A percentile compares a stretch with the other conserved stretches of the same genome.
Evolutionary conservation across 35 echinoderm and acorn worm species (phyloP).

Genomic region (Strongylocentrotus purpuratus): DNA sequence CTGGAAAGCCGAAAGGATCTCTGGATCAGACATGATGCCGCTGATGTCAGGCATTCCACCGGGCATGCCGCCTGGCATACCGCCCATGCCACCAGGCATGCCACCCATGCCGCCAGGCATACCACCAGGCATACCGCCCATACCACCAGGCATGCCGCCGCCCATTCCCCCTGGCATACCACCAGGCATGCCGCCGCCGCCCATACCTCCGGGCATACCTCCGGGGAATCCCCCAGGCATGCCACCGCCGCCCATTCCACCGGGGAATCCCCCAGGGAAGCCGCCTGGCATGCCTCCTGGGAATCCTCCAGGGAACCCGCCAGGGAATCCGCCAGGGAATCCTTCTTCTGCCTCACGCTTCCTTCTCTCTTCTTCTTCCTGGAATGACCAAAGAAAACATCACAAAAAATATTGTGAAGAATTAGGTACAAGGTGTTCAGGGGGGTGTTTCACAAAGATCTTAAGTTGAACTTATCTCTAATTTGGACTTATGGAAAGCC

Average conservation of each 20-base stretch:
- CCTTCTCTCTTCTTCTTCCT: constrained; percentile 77
- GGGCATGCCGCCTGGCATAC: constrained; percentile 55
- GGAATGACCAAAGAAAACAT: not conserved
- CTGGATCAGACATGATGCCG: constrained; percentile 90
- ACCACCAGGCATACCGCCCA: constrained; percentile 71
- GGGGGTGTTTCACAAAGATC: too few relatives aligned
- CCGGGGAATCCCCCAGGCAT: constrained; percentile 55
- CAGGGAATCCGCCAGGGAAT: constrained; percentile 74
- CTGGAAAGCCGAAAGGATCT: constrained; percentile 93
- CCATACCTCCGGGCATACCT: too few relatives aligned
- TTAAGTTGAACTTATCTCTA: too few relatives aligned
- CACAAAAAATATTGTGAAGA: not conserved
- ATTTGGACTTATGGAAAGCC: too few relatives aligned
- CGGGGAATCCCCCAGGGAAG: constrained; percentile 60
- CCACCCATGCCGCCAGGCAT: constrained; percentile 57
- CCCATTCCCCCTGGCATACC: constrained; percentile 68
- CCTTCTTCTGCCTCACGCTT: constrained; percentile 60
- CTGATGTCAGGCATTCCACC: constrained; percentile 65
- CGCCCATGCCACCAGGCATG: constrained; percentile 53
- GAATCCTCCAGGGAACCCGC: constrained; percentile 28
- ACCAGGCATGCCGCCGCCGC: constrained; percentile 63
- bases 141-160: constrained; percentile 70
- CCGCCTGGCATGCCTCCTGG: constrained; percentile 68
- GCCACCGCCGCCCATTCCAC: constrained; percentile 59
- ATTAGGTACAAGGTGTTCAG: not conserved